These are phyloP conservation scores for Aphelenchoides fujianensis DNA, from an alignment of 1,140 invertebrate genomes.

Conservation along the genomic window DNA sequence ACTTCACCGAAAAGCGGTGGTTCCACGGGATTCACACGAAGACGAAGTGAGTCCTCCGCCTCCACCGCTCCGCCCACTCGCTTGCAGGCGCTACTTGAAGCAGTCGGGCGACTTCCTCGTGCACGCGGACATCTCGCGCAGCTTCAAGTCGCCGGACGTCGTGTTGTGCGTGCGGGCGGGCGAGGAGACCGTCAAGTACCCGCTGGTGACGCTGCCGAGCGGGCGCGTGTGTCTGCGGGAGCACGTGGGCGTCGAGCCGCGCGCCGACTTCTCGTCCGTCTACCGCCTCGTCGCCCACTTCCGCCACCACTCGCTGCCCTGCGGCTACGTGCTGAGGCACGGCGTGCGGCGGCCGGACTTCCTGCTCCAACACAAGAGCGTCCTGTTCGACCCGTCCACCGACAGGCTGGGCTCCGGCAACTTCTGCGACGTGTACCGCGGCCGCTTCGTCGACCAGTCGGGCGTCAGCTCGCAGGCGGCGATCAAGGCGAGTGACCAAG, in stretches of 20 bases:
- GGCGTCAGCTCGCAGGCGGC: constrained; percentile 14
- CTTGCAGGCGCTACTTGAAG: too few relatives aligned
- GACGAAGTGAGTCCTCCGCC: too few relatives aligned
- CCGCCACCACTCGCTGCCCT: neutral
- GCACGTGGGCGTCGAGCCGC: neutral
- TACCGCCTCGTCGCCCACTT: neutral
- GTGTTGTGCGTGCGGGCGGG: constrained; percentile 15
- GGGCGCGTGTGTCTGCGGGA: constrained; percentile 21
- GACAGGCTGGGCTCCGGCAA: constrained; percentile 32
- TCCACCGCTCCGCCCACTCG: too few relatives aligned
- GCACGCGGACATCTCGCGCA: constrained; percentile 26
- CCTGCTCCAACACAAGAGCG: constrained; percentile 19
- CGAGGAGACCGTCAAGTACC: neutral
- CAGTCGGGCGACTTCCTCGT: constrained; percentile 34
- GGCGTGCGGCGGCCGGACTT: constrained; percentile 19
- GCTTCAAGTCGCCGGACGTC: constrained; percentile 10
- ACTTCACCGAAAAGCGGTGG: too few relatives aligned
- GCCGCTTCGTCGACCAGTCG: neutral
- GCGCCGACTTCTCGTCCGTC: neutral
- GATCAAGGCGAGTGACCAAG: too few relatives aligned
- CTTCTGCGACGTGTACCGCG: constrained; percentile 32
- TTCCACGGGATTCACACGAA: too few relatives aligned
- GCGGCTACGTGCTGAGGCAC: constrained; percentile 13
- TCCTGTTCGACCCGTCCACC: constrained; percentile 19
- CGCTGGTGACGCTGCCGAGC: too few relatives aligned